Evolutionary conservation across 2,797 vertebrate species (phyloP).

Genomic region (Lacerta viridis): DNA sequence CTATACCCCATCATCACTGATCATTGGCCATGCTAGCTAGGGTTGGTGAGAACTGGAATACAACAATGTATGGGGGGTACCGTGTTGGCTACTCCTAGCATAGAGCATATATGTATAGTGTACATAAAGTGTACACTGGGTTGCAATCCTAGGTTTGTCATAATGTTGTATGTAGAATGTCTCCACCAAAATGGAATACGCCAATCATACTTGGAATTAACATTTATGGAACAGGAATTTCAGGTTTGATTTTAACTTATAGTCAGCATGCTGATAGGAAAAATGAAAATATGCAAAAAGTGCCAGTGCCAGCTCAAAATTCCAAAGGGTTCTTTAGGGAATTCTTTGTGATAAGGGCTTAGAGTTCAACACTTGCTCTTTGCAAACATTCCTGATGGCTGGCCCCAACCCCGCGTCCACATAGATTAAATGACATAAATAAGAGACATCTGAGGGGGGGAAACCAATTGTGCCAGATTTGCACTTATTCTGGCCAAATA

Average conservation of each 20-base stretch:
- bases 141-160: slow-evolving; percentile 1
- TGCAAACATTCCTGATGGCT: neutral
- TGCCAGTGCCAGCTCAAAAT: neutral
- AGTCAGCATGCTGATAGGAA: neutral
- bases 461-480: neutral
- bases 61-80: too few relatives aligned
- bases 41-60: too few relatives aligned
- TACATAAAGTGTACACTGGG: neutral
- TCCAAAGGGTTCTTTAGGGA: neutral
- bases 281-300: neutral
- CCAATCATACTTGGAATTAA: neutral
- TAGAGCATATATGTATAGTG: neutral
- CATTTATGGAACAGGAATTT: neutral
- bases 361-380: neutral
- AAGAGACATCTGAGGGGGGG: neutral
- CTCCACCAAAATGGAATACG: neutral
- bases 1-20: too few relatives aligned
- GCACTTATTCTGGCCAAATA: neutral
- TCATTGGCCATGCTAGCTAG: too few relatives aligned
- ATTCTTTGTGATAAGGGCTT: neutral
- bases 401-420: neutral
- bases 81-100: neutral
- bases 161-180: neutral
- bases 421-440: neutral
- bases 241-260: neutral